Evolutionary conservation across 2,797 vertebrate genomes (phyloP).

Genomic region (Lates japonicus): DNA sequence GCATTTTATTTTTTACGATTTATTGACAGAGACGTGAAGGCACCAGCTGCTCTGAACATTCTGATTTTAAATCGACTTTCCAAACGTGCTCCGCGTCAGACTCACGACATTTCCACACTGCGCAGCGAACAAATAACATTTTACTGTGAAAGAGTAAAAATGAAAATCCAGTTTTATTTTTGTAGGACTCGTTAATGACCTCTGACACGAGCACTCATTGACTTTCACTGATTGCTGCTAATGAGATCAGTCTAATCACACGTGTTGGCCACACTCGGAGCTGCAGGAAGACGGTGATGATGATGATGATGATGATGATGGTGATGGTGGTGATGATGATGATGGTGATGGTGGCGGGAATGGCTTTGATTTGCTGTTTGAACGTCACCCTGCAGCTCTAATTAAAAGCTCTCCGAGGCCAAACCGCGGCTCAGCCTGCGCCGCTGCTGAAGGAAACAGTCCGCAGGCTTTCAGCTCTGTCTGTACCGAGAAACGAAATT

Average conservation of each 20-base stretch:
- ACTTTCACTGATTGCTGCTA: slow-evolving; percentile 42
- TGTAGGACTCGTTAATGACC: not conserved
- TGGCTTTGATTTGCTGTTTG: slow-evolving; percentile 19
- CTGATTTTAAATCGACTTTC: not conserved
- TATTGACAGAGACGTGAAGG: not conserved
- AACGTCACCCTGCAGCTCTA: slow-evolving; percentile 11
- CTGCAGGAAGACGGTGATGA: slow-evolving; percentile 1
- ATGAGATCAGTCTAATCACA: slow-evolving; percentile 47
- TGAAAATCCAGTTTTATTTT: not conserved
- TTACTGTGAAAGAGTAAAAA: not conserved
- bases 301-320: not conserved
- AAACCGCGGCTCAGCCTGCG: slow-evolving; percentile 4
- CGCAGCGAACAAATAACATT: not conserved
- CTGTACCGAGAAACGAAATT: not conserved
- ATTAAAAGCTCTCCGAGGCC: slow-evolving; percentile 32
- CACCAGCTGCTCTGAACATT: not conserved
- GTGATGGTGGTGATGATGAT: not conserved
- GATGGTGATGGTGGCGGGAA: slow-evolving; percentile 1
- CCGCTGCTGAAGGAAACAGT: no score
- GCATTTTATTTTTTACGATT: not conserved
- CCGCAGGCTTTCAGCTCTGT: no score
- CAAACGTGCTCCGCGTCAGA: no score
- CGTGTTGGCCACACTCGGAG: slow-evolving; percentile 27
- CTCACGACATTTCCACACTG: no score
- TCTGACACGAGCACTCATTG: slow-evolving; percentile 17